Base-by-base conservation (phyloP, 2,888 invertebrate species). In the Ophion costatus region DNA sequence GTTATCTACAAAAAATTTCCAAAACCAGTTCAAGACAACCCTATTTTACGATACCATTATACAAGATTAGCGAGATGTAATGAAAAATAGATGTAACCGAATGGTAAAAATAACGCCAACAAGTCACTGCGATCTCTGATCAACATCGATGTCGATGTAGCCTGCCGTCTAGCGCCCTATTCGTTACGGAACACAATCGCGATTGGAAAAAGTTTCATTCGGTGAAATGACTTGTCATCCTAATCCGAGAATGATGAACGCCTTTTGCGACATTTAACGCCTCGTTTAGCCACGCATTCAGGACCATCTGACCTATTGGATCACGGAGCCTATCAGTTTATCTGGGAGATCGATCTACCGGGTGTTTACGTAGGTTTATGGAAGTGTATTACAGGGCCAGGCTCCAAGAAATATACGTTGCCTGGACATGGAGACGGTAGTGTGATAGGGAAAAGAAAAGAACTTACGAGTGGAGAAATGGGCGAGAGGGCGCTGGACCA, bases 371-470 rank as follows among this genome's bases (percentile, higher is more conserved):
- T 51, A 14, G 17, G 5, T 51, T 17, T 17, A 5, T 14, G 17
- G 51, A 51, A 51, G 51, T 56, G 63, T 57, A 57, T 73, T 64
- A 73, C 57, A 73, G 29, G 10, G 11, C 22, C 45, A 45, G 29
- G 6, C 45, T 61, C 22, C 77, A 51, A 22, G 33, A 70, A 56
- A 38, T 56, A 71, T 63, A 79, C 29, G 29, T 29, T 29, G 29
- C 29, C 4, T 29, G 29, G 29, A 29, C 29, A 67, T 24, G 29
- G 70, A 75, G 69, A 70, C 66, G 75, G 67, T 67, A 77, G 76
- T 29, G 73, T 63, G 80, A 85, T 82, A 76, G 82, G 66, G 69
- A 80, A 77, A 38, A 82, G 73, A 80, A 85, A 74, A 85, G 67
- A 66, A 79, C 61, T 59, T 51, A 75, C 70, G 51, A 51, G 45